A percentile compares a stretch with the other conserved stretches of the same genome.
Conservation (phyloP, 1,140 invertebrate species). For the Tetranychus urticae region DNA sequence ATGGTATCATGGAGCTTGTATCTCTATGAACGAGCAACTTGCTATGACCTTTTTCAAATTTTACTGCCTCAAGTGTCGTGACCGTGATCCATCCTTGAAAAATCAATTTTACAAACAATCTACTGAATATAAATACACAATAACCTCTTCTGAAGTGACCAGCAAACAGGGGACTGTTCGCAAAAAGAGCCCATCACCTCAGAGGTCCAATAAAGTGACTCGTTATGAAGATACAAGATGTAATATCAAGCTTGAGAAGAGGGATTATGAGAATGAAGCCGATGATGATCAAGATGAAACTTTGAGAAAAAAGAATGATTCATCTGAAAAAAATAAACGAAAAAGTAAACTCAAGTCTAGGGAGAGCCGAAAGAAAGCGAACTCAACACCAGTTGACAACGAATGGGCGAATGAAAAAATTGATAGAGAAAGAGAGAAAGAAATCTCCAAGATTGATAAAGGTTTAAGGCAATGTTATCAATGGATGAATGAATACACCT, state of each 20-base stretch:
- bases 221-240: not conserved
- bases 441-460: slow-evolving; percentile 4
- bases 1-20: slow-evolving; percentile 96
- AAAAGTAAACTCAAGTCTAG: not conserved
- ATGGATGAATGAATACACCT: slow-evolving; percentile 51
- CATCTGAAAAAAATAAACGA: not conserved
- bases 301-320: not conserved
- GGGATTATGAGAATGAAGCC: not conserved
- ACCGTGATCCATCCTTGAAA: slow-evolving; percentile 52
- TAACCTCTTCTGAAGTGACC: not conserved
- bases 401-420: not conserved
- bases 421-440: not conserved
- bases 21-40: slow-evolving; percentile 74
- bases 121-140: no score
- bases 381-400: not conserved
- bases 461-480: slow-evolving; percentile 48
- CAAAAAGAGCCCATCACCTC: not conserved
- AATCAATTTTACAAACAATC: slow-evolving; percentile 38
- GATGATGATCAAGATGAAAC: slow-evolving; percentile 6
- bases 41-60: slow-evolving; percentile 80
- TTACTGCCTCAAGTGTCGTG: slow-evolving; percentile 38
- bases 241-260: not conserved
- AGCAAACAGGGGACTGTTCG: not conserved
- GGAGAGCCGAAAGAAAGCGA: not conserved
- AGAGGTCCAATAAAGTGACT: not conserved